Conservation (phyloP, 2,113 vertebrate genomes). For the Procavia capensis region DNA sequence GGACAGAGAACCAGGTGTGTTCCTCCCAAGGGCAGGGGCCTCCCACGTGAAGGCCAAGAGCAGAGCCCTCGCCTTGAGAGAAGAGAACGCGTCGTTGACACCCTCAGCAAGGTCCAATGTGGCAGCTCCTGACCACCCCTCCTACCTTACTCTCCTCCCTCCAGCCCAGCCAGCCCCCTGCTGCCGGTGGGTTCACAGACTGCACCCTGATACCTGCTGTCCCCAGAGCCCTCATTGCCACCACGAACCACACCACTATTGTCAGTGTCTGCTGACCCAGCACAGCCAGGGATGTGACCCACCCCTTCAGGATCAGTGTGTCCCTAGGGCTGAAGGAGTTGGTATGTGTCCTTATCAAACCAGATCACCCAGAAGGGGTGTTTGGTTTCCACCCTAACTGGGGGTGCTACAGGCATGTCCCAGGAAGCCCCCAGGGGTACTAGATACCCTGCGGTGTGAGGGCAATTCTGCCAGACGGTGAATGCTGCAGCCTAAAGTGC, state of each 20-base stretch:
- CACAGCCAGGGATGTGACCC: not conserved
- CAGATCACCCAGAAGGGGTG: not conserved
- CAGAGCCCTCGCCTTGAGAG: not conserved
- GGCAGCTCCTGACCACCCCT: not conserved
- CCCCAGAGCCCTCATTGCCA: not conserved
- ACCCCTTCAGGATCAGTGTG: not conserved
- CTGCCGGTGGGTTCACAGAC: not conserved
- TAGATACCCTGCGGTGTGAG: rapidly evolving
- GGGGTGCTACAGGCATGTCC: not conserved
- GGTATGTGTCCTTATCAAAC: not conserved
- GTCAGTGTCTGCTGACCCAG: too few species aligned
- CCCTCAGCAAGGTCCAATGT: not conserved
- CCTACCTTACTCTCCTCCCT: not conserved
- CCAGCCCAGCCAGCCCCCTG: not conserved
- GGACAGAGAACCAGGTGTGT: not conserved
- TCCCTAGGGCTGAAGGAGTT: not conserved
- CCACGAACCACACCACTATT: not conserved
- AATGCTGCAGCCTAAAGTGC: rapidly evolving
- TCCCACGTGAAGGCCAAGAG: too few species aligned
- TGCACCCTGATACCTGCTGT: not conserved
- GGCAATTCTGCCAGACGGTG: rapidly evolving
- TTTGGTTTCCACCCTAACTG: too few species aligned
- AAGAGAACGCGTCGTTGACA: not conserved
- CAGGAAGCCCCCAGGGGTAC: rapidly evolving
- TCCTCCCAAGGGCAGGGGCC: too few species aligned